These are phyloP conservation scores for Calliopsis andreniformis DNA, from an alignment of 1,140 invertebrate genomes.

Conservation along the genomic window DNA sequence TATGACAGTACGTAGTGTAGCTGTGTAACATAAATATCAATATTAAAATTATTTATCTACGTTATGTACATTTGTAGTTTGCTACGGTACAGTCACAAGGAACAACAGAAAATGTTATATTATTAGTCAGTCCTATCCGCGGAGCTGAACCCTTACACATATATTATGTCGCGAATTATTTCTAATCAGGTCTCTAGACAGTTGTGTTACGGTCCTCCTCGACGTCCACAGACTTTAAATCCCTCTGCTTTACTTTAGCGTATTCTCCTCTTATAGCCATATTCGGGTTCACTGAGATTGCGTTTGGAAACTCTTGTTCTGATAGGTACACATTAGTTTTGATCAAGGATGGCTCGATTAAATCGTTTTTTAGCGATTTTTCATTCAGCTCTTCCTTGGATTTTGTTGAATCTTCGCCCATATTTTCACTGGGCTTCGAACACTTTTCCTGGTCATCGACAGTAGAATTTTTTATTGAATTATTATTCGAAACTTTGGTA, in stretches of 20 bases:
- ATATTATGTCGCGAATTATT: conserved; percentile 37
- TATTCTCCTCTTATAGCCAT: conserved; percentile 47
- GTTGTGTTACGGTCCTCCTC: conserved; percentile 48
- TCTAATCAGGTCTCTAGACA: conserved; percentile 32
- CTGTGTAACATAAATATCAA: background rate
- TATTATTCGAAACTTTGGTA: conserved; percentile 28
- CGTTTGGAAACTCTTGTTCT: conserved; percentile 61
- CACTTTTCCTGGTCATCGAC: conserved; percentile 42
- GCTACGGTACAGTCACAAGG: background rate
- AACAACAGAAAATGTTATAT: background rate
- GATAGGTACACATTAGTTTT: conserved; percentile 71
- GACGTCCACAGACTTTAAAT: conserved; percentile 69
- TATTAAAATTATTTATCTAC: background rate
- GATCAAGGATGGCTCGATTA: conserved; percentile 55
- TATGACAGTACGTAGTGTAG: background rate
- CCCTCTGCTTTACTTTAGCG: conserved; percentile 68
- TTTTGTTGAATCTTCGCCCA: background rate
- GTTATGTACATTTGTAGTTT: background rate
- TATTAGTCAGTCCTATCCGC: background rate
- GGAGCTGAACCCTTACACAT: conserved; percentile 3
- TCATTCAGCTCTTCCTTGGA: background rate
- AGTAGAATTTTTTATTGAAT: conserved; percentile 25
- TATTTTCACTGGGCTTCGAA: conserved; percentile 40
- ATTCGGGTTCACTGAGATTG: conserved; percentile 57
- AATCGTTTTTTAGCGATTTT: conserved; percentile 11